Base-by-base conservation (phyloP, 2,888 invertebrate genomes). In the Meloe dianella region DNA sequence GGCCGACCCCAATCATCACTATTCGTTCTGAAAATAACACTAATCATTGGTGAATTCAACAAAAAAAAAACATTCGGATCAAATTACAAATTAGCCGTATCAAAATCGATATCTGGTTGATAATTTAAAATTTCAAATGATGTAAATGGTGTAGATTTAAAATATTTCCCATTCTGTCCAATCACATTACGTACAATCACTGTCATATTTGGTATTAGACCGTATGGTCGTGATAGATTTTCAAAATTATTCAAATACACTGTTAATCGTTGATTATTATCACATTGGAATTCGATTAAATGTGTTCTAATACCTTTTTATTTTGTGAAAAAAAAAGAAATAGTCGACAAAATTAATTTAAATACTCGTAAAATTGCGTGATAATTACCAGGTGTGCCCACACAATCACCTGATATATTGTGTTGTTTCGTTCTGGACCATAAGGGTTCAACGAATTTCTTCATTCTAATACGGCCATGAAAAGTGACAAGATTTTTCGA, bases 171-270 rank as follows among this genome's bases (percentile, higher is more conserved):
- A 20, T 61, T 61, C 6, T 61, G 61, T 2, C 12, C 27, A 6
- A 47, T n/a, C 14, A 61, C 51, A 29, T 61, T 61, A 9, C 61
- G 41, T 7, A 61, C 47, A 27, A 47, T 24, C n/a, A 61, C 12
- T 5, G 0, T 0, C 61, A 61, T 61, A n/a, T 47, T 61, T 9
- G 61, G 61, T 47, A 61, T 47, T 41, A 61, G n/a, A 61, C 61
- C 41, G 14, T 47, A 17, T 5, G 61, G 61, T 30, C 20, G 4
- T 6, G 20, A 27, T 17, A 38, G 38, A 61, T 47, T 61, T 27
- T 61, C 61, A 3, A 38, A 61, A 47, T 61, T 47, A 61, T 61
- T 61, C 14, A 61, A 61, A 41, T 61, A 61, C 1, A 61, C 22
- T 12, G 24, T 47, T 30, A 61, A 51, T 27, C 29, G 24, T 30